phyloP scores from a whole-genome alignment of 1,140 invertebrate species.

The Hylyphantes graminicola region DNA sequence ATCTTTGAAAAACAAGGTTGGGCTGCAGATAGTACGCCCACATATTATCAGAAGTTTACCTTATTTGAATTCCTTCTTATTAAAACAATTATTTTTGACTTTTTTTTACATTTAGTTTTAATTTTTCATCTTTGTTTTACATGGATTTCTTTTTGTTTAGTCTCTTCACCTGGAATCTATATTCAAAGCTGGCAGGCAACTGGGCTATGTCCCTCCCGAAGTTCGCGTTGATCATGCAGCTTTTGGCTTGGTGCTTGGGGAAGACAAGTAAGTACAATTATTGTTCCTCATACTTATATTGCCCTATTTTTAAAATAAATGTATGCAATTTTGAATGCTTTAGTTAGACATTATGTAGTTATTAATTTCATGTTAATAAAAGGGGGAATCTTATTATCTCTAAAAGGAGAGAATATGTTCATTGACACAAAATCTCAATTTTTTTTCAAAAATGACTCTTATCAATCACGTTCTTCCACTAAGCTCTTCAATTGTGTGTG shows the following conservation, averaged over 20 bases:
- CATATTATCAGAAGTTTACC: background rate
- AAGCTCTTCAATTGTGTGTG: background rate
- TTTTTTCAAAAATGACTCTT: too few relatives aligned
- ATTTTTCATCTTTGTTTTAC: constrained; percentile 1
- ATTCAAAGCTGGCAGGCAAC: constrained; percentile 70
- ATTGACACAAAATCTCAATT: too few relatives aligned
- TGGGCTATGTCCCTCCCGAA: constrained; percentile 76
- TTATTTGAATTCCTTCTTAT: too few relatives aligned
- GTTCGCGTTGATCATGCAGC: constrained; percentile 88
- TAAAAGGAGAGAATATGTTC: too few relatives aligned
- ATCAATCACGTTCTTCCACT: too few relatives aligned
- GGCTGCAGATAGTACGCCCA: too few relatives aligned
- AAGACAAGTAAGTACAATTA: constrained; percentile 79
- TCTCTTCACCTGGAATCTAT: constrained; percentile 84
- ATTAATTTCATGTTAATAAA: too few relatives aligned
- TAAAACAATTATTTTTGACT: too few relatives aligned
- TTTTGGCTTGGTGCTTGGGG: constrained; percentile 97
- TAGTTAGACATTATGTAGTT: background rate
- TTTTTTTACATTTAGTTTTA: constrained; percentile 11
- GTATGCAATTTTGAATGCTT: background rate
- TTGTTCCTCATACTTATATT: background rate
- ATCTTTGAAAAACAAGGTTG: too few relatives aligned
- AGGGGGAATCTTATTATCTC: too few relatives aligned
- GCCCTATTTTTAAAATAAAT: background rate
- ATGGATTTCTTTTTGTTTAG: constrained; percentile 64